phyloP scores from a whole-genome alignment of 2,113 vertebrate genomes.

The Nansenia antarctica region DNA sequence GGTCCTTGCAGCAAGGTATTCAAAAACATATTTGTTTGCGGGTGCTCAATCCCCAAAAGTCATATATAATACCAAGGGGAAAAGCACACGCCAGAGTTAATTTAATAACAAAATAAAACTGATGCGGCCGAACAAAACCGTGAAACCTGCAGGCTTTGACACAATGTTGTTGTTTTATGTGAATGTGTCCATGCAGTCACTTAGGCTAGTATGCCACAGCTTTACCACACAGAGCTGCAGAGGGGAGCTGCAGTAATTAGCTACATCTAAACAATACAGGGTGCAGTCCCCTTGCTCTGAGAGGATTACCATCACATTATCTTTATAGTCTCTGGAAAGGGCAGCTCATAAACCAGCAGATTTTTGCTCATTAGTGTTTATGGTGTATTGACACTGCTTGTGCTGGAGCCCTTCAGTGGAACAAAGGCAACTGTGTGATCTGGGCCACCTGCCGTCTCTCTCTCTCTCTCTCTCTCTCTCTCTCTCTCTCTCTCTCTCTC shows the following conservation, averaged over 20 bases:
- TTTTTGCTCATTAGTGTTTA: neutral
- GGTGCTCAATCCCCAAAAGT: too few species aligned
- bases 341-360: neutral
- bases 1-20: too few species aligned
- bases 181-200: slow-evolving; percentile 37
- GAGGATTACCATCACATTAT: too few species aligned
- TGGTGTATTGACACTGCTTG: neutral
- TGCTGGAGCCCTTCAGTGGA: slow-evolving; percentile 8
- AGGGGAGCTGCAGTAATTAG: slow-evolving; percentile 37
- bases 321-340: neutral
- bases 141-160: too few species aligned
- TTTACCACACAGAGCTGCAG: neutral
- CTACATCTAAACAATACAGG: neutral
- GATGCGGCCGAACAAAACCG: too few species aligned
- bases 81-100: too few species aligned
- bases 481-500: slow-evolving; percentile 32
- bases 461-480: slow-evolving; percentile 36
- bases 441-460: slow-evolving; percentile 36
- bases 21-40: too few species aligned
- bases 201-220: slow-evolving; percentile 19
- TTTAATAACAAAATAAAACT: too few species aligned
- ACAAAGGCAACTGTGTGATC: slow-evolving; percentile 25
- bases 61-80: too few species aligned
- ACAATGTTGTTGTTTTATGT: slow-evolving; percentile 37
- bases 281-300: neutral